A percentile compares a stretch with the other conserved stretches of the same genome.
Evolutionary conservation across 2,797 vertebrate genomes (phyloP).

Genomic region (Pristis pectinata): DNA sequence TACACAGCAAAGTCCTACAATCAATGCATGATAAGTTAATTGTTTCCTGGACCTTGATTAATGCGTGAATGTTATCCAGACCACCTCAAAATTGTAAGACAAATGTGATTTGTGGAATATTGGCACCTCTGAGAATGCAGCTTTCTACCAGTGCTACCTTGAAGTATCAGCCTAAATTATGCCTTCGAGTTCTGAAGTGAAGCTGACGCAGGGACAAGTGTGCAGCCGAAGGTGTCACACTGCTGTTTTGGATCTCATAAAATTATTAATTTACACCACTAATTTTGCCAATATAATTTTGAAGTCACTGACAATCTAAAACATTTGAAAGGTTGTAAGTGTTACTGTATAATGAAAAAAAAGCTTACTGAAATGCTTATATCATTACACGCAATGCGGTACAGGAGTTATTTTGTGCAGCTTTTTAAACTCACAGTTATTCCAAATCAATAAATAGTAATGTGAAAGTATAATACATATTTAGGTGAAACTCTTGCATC

Average conservation of each 20-base stretch:
- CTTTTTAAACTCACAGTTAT: background rate
- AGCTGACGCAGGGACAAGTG: background rate
- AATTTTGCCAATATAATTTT: background rate
- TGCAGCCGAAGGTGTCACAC: background rate
- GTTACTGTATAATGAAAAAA: background rate
- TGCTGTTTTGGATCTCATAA: background rate
- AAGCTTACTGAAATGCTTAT: background rate
- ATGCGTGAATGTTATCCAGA: background rate
- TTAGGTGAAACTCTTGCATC: constrained; percentile 8
- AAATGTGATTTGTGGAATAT: background rate
- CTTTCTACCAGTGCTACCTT: background rate
- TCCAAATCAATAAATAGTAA: background rate
- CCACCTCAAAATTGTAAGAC: background rate
- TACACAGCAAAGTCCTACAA: background rate
- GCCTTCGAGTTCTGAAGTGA: background rate
- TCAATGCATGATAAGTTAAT: background rate
- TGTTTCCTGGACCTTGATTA: background rate
- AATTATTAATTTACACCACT: background rate
- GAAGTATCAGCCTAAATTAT: background rate
- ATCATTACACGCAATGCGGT: too few relatives aligned
- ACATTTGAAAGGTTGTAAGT: background rate
- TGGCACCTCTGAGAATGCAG: background rate
- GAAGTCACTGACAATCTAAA: background rate
- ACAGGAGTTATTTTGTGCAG: background rate
- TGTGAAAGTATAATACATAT: background rate